These are phyloP conservation scores for Drosophila repletoides DNA, from an alignment of 1,140 invertebrate genomes.

Conservation along the genomic window DNA sequence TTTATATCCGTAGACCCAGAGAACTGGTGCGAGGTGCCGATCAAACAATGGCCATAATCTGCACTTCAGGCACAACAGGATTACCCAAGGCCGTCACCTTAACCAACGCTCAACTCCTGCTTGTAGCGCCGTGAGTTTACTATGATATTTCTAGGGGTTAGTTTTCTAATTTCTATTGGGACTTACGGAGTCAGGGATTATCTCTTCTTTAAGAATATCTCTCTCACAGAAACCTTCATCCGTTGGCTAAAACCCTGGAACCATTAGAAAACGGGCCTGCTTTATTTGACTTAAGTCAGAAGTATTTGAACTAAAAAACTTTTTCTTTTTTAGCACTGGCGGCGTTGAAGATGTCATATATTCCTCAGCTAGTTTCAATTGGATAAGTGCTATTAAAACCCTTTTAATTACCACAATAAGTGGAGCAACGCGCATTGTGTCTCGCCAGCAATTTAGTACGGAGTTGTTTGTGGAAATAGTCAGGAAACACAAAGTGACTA, in stretches of 20 bases:
- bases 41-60: slow-evolving; percentile 72
- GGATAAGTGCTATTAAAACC: slow-evolving; percentile 10
- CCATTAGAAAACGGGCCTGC: too few species aligned
- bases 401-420: not conserved
- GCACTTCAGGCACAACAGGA: slow-evolving; percentile 89
- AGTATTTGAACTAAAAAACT: too few species aligned
- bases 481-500: not conserved
- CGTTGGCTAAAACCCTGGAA: too few species aligned
- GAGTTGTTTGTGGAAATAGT: slow-evolving; percentile 5
- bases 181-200: not conserved
- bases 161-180: not conserved
- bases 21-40: slow-evolving; percentile 25
- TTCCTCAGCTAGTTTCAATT: not conserved
- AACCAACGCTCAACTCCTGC: slow-evolving; percentile 83
- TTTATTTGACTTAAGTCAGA: too few species aligned
- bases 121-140: slow-evolving; percentile 2
- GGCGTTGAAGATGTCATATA: not conserved
- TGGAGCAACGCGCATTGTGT: slow-evolving; percentile 7
- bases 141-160: too few species aligned
- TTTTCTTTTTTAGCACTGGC: not conserved
- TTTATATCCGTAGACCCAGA: not conserved
- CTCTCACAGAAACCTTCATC: too few species aligned
- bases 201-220: too few species aligned
- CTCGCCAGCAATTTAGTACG: not conserved
- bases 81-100: slow-evolving; percentile 89